Evolutionary conservation across 2,113 vertebrate species (phyloP).

Genomic region (Noturus placidus): DNA sequence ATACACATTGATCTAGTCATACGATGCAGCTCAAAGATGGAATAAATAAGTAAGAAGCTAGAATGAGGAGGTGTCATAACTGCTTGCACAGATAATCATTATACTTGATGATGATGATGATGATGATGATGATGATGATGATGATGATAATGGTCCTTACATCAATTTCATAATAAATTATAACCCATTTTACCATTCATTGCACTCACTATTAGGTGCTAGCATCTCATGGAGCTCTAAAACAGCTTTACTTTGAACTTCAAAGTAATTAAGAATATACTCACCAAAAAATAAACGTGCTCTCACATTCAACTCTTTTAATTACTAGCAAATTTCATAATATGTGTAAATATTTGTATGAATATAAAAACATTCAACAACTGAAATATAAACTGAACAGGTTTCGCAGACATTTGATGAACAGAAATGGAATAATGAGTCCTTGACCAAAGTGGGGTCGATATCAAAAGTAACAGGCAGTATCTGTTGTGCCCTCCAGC

Average conservation of each 20-base stretch:
- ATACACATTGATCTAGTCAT: neutral
- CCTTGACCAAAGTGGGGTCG: too few relatives aligned
- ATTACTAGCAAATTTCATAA: too few relatives aligned
- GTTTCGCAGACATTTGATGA: too few relatives aligned
- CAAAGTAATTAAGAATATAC: neutral
- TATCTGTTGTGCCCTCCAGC: too few relatives aligned
- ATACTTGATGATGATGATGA: slow-evolving; percentile 42
- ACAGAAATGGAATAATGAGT: too few relatives aligned
- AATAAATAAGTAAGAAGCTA: neutral
- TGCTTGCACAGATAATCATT: slow-evolving; percentile 34
- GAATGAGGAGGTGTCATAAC: neutral
- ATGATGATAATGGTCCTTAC: slow-evolving; percentile 25
- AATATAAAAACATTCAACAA: too few relatives aligned
- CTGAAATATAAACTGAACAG: too few relatives aligned
- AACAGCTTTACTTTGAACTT: neutral
- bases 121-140: slow-evolving; percentile 34
- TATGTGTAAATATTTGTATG: too few relatives aligned
- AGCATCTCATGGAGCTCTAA: neutral
- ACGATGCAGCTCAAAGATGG: slow-evolving; percentile 37
- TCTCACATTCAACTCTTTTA: too few relatives aligned
- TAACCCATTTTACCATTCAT: neutral
- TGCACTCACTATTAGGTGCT: neutral
- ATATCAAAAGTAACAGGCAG: too few relatives aligned
- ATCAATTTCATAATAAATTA: neutral
- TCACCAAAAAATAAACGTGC: too few relatives aligned